Percentiles rank a stretch among this genome's conserved stretches.
phyloP scores from a whole-genome alignment of 2,797 vertebrate species.

The Falco cherrug region DNA sequence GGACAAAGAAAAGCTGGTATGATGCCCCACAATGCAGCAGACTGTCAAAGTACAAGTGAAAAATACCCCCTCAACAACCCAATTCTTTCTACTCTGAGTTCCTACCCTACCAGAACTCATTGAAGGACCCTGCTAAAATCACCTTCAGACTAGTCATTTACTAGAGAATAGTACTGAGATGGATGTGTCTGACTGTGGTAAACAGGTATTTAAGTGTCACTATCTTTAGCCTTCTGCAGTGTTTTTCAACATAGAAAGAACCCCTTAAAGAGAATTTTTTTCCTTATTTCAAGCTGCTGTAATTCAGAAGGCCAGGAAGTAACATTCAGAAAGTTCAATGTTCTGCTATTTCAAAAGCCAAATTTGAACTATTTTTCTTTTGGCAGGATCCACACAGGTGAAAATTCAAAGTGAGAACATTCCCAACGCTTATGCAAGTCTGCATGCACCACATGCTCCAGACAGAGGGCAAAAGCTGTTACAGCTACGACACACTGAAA shows the following conservation, averaged over 20 bases:
- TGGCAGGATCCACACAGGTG: conserved; percentile 9
- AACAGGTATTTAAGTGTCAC: neutral
- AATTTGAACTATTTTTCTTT: conserved; percentile 23
- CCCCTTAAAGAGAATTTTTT: neutral
- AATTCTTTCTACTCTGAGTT: neutral
- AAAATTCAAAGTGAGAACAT: neutral
- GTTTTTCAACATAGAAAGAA: neutral
- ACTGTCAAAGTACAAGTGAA: neutral
- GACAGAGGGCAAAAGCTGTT: neutral
- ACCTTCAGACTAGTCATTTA: neutral
- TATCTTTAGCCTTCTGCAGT: neutral
- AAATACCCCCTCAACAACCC: neutral
- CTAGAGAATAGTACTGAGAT: neutral
- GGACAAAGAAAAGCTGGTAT: neutral
- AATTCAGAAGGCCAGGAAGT: neutral
- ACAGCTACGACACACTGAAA: neutral
- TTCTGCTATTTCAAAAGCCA: conserved; percentile 5
- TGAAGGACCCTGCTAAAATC: neutral
- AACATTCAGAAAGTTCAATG: neutral
- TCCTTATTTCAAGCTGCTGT: conserved; percentile 29
- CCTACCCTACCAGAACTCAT: neutral
- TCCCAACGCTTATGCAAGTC: neutral
- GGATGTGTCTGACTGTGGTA: neutral
- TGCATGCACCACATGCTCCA: neutral
- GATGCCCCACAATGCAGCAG: neutral